These are phyloP conservation scores for Stomatorhinus ivindoensis DNA, from an alignment of 2,113 vertebrate species.

Conservation along the genomic window DNA sequence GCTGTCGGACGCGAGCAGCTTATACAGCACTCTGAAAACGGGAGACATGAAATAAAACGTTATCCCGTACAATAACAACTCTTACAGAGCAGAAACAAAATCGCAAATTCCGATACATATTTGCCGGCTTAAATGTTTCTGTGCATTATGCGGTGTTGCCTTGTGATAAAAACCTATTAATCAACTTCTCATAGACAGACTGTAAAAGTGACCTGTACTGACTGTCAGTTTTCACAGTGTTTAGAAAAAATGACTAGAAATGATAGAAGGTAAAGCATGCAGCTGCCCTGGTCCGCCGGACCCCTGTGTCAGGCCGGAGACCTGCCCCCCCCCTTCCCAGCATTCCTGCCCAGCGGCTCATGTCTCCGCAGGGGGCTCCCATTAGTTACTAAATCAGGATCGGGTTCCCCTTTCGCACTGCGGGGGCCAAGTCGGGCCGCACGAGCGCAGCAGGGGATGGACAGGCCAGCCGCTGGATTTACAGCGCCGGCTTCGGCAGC, in stretches of 20 bases:
- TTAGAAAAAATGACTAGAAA: neutral
- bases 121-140: neutral
- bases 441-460: neutral
- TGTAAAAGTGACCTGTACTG: neutral
- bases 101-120: neutral
- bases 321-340: neutral
- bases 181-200: neutral
- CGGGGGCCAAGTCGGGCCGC: neutral
- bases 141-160: neutral
- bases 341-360: conserved; percentile 14
- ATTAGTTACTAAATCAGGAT: neutral
- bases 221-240: neutral
- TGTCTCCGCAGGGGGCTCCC: neutral
- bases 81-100: neutral
- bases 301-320: neutral
- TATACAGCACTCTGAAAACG: conserved; percentile 78
- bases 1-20: conserved; percentile 84
- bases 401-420: neutral
- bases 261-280: neutral
- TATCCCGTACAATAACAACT: neutral
- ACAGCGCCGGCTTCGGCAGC: neutral
- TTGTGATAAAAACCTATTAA: neutral
- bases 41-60: conserved; percentile 26
- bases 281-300: neutral
- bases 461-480: neutral